A percentile compares a stretch with the other conserved stretches of the same genome.
These are phyloP conservation scores for Steatornis caripensis DNA, from an alignment of 2,113 vertebrate species.

Conservation along the genomic window DNA sequence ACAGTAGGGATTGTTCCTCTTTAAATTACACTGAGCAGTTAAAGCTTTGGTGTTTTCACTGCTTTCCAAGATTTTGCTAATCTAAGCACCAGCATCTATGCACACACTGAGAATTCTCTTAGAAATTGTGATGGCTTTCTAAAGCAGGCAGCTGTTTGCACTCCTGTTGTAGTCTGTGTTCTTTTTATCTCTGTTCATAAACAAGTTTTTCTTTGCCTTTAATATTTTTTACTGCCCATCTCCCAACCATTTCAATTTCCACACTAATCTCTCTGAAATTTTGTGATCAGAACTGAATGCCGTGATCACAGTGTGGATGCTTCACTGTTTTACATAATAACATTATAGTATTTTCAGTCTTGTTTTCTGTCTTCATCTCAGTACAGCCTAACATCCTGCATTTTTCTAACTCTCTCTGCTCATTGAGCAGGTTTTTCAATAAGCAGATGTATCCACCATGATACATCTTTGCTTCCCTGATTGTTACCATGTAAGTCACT, in stretches of 20 bases:
- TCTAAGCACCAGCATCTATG: not conserved
- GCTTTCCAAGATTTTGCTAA: not conserved
- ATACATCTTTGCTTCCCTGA: not conserved
- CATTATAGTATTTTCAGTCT: not conserved
- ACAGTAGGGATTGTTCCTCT: not conserved
- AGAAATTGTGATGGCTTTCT: not conserved
- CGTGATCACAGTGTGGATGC: not conserved
- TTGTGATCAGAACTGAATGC: not conserved
- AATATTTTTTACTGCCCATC: not conserved
- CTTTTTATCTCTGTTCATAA: not conserved
- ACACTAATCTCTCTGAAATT: not conserved
- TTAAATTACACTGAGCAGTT: not conserved
- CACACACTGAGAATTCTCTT: not conserved
- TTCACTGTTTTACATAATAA: not conserved
- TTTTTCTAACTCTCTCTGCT: not conserved
- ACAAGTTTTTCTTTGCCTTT: not conserved
- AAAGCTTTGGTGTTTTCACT: not conserved
- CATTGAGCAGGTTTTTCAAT: not conserved
- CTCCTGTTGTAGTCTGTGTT: not conserved
- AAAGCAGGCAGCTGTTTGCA: not conserved
- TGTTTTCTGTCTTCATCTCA: not conserved
- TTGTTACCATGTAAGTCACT: not conserved
- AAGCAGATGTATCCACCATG: not conserved
- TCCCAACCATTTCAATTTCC: not conserved
- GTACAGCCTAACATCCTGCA: not conserved